These are phyloP conservation scores for Sphyrna mokarran DNA, from an alignment of 2,113 vertebrate species.

Conservation along the genomic window DNA sequence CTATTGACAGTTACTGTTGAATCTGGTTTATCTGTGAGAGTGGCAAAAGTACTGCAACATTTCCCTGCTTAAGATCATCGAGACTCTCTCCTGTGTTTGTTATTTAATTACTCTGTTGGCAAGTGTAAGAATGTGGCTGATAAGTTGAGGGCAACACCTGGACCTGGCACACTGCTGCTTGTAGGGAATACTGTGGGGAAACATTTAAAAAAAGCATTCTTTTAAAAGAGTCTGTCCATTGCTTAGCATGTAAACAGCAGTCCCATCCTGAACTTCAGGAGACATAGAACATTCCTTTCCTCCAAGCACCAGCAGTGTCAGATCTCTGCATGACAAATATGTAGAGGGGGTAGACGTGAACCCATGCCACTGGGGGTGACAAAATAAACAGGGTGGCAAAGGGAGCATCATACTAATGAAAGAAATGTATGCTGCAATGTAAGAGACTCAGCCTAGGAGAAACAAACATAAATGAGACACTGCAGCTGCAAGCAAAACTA, in stretches of 20 bases:
- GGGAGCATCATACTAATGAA: neutral
- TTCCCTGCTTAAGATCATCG: neutral
- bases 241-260: neutral
- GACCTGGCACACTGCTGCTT: neutral
- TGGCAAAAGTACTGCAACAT: neutral
- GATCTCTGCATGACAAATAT: neutral
- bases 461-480: neutral
- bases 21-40: neutral
- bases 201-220: neutral
- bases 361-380: neutral
- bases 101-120: neutral
- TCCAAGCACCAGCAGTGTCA: neutral
- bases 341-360: neutral
- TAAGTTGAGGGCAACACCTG: neutral
- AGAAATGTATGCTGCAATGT: neutral
- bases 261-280: neutral
- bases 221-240: neutral
- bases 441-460: neutral
- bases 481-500: neutral
- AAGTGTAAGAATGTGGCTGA: neutral
- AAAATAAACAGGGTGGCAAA: neutral
- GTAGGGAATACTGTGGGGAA: neutral
- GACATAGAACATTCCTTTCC: slow-evolving; percentile 14
- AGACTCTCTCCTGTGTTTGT: neutral
- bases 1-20: neutral